phyloP scores from a whole-genome alignment of 2,113 vertebrate genomes.

The Strix aluco region DNA sequence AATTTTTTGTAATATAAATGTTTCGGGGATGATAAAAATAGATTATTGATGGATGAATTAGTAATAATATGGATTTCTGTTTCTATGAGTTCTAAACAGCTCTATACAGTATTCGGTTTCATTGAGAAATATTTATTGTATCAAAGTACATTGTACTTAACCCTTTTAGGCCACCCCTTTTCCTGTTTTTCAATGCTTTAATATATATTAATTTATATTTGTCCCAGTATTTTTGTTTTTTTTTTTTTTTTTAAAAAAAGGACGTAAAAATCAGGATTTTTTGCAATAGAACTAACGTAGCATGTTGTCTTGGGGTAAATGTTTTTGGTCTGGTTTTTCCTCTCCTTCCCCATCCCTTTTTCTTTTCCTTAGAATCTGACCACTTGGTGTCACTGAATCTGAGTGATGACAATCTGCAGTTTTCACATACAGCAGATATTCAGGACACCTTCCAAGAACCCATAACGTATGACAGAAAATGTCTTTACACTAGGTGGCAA shows the following conservation, averaged over 20 bases:
- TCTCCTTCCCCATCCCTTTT: neutral
- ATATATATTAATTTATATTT: conserved; percentile 99
- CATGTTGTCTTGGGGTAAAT: conserved; percentile 83
- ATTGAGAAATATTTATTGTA: conserved; percentile 99
- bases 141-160: conserved; percentile 95
- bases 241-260: conserved; percentile 71
- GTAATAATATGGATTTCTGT: conserved; percentile 85
- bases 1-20: conserved; percentile 88
- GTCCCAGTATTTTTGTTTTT: conserved; percentile 97
- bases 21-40: conserved; percentile 81
- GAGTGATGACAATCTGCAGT: conserved; percentile 82
- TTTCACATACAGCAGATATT: conserved; percentile 83
- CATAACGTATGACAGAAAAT: conserved; percentile 83
- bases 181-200: conserved; percentile 94
- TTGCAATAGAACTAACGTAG: conserved; percentile 91
- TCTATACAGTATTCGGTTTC: conserved; percentile 87
- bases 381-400: conserved; percentile 76
- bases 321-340: conserved; percentile 61
- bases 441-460: conserved; percentile 82
- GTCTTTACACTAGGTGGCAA: conserved; percentile 83
- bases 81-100: conserved; percentile 81
- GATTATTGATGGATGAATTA: conserved; percentile 87
- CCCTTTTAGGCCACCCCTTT: conserved; percentile 87
- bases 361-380: conserved; percentile 75
- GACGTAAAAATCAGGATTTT: conserved; percentile 82